Conservation (phyloP, 2,888 invertebrate species). For the Coelogynopora nodosa region DNA sequence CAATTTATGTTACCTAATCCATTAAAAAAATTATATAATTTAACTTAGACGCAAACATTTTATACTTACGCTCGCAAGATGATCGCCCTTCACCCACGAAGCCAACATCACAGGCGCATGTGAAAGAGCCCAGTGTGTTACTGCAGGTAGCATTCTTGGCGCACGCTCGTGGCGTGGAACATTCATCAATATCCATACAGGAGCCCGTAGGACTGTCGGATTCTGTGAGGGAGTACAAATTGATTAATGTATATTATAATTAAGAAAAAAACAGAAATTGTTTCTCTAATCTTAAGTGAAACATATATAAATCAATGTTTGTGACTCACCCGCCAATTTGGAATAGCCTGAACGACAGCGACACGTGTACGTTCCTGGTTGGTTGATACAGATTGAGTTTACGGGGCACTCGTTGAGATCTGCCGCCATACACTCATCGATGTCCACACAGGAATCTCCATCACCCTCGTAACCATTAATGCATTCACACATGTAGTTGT, state of each 20-base stretch:
- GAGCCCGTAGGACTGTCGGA: neutral
- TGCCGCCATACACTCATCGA: slow-evolving; percentile 38
- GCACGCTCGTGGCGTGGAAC: slow-evolving; percentile 27
- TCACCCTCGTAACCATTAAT: slow-evolving; percentile 45
- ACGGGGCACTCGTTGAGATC: slow-evolving; percentile 45
- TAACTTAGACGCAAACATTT: no score
- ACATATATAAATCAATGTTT: no score
- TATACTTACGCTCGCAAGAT: slow-evolving; percentile 32
- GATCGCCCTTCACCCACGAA: slow-evolving; percentile 44
- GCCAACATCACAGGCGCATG: slow-evolving; percentile 42
- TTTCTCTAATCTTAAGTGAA: no score
- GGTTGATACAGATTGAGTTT: slow-evolving; percentile 24
- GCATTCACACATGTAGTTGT: slow-evolving; percentile 44
- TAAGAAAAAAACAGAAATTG: no score
- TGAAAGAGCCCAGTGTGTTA: slow-evolving; percentile 46
- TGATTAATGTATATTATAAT: no score
- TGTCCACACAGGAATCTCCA: slow-evolving; percentile 38
- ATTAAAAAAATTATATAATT: no score
- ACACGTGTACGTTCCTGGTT: slow-evolving; percentile 36
- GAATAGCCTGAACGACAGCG: slow-evolving; percentile 19
- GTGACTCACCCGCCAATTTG: neutral
- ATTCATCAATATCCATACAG: slow-evolving; percentile 45
- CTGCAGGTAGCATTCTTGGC: slow-evolving; percentile 41
- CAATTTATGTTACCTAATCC: no score
- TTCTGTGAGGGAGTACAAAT: no score